phyloP scores from a whole-genome alignment of 2,888 invertebrate species.

The Ormyrus thymus region DNA sequence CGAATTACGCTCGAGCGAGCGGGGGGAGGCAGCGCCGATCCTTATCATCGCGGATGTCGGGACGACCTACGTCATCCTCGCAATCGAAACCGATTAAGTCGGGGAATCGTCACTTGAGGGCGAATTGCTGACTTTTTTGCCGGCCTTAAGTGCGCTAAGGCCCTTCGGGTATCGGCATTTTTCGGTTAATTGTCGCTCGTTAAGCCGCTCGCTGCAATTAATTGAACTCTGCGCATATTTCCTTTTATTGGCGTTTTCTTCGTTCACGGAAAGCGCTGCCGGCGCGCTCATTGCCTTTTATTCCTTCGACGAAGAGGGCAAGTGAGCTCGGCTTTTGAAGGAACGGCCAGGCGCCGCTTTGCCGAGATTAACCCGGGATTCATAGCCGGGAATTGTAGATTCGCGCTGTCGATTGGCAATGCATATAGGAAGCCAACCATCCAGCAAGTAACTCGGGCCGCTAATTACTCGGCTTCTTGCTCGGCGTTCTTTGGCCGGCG shows the following conservation, averaged over 20 bases:
- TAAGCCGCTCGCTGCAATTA: constrained; percentile 20
- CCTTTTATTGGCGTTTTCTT: background rate
- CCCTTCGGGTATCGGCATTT: constrained; percentile 46
- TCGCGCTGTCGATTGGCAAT: background rate
- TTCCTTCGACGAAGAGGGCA: too few species aligned
- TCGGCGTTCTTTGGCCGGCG: constrained; percentile 53
- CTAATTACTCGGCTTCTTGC: constrained; percentile 49
- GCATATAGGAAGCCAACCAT: background rate
- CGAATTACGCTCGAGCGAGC: constrained; percentile 29
- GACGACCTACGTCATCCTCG: constrained; percentile 39
- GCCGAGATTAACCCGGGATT: background rate
- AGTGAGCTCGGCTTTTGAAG: too few species aligned
- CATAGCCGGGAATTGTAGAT: background rate
- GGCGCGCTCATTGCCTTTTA: background rate
- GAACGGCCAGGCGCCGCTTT: too few species aligned
- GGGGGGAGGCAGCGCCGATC: constrained; percentile 38
- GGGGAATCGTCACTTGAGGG: constrained; percentile 25
- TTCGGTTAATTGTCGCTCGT: constrained; percentile 43
- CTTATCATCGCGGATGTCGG: constrained; percentile 49
- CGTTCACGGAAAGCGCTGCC: background rate
- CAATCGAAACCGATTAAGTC: constrained; percentile 54
- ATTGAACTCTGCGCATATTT: constrained; percentile 25
- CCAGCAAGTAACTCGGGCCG: constrained; percentile 24
- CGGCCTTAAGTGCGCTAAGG: constrained; percentile 24
- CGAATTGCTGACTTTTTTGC: constrained; percentile 25